A percentile compares a stretch with the other conserved stretches of the same genome.
Evolutionary conservation across 2,888 invertebrate species (phyloP).

Genomic region (Furcula furcula): DNA sequence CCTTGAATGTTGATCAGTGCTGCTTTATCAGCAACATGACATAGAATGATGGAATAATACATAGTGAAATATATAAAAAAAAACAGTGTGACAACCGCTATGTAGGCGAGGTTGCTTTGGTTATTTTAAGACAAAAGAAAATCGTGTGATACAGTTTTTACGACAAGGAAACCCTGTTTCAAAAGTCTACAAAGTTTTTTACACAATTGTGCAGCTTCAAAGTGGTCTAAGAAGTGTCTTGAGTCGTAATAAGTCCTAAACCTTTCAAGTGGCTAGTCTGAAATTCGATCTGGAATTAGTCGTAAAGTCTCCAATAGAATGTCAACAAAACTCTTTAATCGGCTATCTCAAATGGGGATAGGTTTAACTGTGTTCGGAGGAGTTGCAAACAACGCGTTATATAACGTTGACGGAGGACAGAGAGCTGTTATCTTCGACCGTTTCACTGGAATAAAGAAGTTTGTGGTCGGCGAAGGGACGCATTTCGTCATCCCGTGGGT

Average conservation of each 20-base stretch:
- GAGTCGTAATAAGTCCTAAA: not conserved
- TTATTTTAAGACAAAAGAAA: not conserved
- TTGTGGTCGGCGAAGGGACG: slow-evolving; percentile 95
- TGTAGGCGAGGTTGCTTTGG: not conserved
- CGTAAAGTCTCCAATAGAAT: too few relatives aligned
- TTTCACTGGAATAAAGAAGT: slow-evolving; percentile 92
- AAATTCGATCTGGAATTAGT: not conserved
- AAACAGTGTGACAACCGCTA: not conserved
- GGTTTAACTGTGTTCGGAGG: slow-evolving; percentile 14
- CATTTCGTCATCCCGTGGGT: slow-evolving; percentile 98
- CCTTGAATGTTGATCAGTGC: slow-evolving; percentile 46
- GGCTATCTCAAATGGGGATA: slow-evolving; percentile 21
- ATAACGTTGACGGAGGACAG: slow-evolving; percentile 82
- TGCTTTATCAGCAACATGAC: slow-evolving; percentile 79
- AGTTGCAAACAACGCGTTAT: slow-evolving; percentile 19
- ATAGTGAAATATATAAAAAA: not conserved
- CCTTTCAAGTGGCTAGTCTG: not conserved
- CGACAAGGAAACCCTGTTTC: too few relatives aligned
- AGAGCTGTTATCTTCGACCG: slow-evolving; percentile 98
- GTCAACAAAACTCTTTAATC: slow-evolving; percentile 15
- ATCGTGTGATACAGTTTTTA: too few relatives aligned
- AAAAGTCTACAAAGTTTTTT: not conserved
- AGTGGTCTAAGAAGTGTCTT: too few relatives aligned
- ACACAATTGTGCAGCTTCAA: too few relatives aligned
- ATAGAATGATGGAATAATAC: slow-evolving; percentile 75